A percentile compares a stretch with the other conserved stretches of the same genome.
These are phyloP conservation scores for Dasysyrphus tricinctus DNA, from an alignment of 2,888 invertebrate species.

Conservation along the genomic window DNA sequence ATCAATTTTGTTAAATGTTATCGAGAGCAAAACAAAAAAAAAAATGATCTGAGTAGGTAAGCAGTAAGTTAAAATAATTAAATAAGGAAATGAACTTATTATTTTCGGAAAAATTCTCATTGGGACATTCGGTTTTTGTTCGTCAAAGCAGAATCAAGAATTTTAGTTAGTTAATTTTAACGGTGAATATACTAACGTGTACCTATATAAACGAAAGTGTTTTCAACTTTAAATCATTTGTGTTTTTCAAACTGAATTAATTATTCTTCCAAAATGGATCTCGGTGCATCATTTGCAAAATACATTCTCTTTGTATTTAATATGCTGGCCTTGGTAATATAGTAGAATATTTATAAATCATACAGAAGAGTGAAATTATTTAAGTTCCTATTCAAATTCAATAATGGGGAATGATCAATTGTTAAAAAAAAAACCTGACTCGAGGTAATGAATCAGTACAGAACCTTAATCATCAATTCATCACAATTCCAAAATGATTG, in stretches of 20 bases:
- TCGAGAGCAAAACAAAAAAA: background rate
- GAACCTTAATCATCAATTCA: too few species aligned
- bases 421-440: too few species aligned
- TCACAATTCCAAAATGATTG: too few species aligned
- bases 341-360: background rate
- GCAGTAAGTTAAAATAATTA: background rate
- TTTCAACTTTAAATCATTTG: background rate
- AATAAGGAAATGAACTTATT: background rate
- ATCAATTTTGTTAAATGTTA: background rate
- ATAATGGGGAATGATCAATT: background rate
- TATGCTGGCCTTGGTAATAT: background rate
- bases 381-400: background rate
- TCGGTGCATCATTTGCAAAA: slow-evolving; percentile 84
- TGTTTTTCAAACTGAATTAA: background rate
- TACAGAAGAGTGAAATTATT: background rate
- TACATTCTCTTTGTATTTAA: background rate
- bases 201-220: too few species aligned
- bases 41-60: background rate
- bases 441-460: too few species aligned
- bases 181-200: too few species aligned
- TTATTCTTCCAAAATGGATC: slow-evolving; percentile 85
- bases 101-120: background rate
- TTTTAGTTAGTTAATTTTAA: background rate
- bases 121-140: background rate
- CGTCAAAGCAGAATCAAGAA: background rate